Evolutionary conservation across 2,888 invertebrate species (phyloP), one percentile per base, ranked within the genome.

Genomic region (Shargacucullia verbasci): DNA sequence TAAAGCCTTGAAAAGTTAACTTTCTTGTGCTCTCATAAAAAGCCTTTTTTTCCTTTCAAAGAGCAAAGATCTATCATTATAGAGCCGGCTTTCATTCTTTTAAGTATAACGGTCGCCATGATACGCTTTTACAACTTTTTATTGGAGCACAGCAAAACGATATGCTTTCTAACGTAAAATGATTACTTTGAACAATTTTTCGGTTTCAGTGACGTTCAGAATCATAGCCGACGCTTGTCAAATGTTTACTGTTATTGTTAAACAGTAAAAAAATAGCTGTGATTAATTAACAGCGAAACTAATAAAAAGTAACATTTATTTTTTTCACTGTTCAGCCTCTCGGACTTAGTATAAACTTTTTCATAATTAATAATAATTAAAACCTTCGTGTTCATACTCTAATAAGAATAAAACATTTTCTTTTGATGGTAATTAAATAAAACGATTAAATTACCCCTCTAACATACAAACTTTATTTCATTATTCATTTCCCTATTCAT

Each of bases 141-240:
- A 90, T 84, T 90, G 83, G 87, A 88, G 90, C 90, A 88, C 80
- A 81, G 80, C 89, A 82, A 84, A 87, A 73, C 80, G 81, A 83
- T 86, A 86, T 89, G 88, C 90, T 90, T 91, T 91, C 90, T 90
- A 88, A 84, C 79, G 70, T 73, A 74, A 73, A 70, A 73, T 72
- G 58, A 63, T 57, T 59, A 46, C 62, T 62, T 61, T 40, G 25
- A 52, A 45, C 33, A 34, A 59, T 40, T 63, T 69, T 66, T 70
- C 50, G 60, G 60, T 76, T 59, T 58, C 58, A 59, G 60, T 53
- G 29, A 33, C 31, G 41, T 60, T 50, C 38, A 2, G 25, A 39
- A 10, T 25, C 38, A 20, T 35, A 37, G 20, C 2, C 20, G 20
- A 29, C 8, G 29, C 38, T 35, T 47, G 39, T 50, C 43, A 34